phyloP scores from a whole-genome alignment of 2,113 vertebrate species.

The Copsychus sechellarum region DNA sequence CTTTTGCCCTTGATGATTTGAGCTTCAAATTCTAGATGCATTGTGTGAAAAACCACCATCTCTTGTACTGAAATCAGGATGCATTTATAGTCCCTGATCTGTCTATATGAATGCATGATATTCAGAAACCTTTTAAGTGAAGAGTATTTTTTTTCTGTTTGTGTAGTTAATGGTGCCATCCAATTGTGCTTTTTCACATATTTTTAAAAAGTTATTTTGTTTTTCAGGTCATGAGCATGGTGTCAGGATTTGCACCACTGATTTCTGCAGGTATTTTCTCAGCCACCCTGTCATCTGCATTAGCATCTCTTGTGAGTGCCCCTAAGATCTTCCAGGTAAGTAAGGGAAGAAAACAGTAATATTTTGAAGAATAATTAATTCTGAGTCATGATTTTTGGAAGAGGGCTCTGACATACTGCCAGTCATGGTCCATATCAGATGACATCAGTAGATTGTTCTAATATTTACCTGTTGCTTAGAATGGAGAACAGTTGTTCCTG shows the following conservation, averaged over 20 bases:
- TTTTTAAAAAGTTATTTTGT: background rate
- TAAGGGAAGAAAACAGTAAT: background rate
- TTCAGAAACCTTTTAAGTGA: background rate
- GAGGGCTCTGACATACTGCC: background rate
- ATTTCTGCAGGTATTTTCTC: conserved; percentile 98
- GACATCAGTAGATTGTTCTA: background rate
- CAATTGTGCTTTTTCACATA: background rate
- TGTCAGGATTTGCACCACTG: conserved; percentile 93
- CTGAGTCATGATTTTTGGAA: background rate
- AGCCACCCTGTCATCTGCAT: conserved; percentile 94
- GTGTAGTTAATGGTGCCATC: background rate
- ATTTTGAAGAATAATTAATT: background rate
- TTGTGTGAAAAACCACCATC: background rate
- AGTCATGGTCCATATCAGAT: background rate
- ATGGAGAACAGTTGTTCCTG: background rate
- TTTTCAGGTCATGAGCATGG: conserved; percentile 91
- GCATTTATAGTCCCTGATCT: background rate
- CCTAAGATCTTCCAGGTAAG: conserved; percentile 98
- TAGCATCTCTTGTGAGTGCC: conserved; percentile 96
- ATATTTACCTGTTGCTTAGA: background rate
- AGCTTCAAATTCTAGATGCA: background rate
- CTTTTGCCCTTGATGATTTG: background rate
- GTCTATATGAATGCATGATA: background rate
- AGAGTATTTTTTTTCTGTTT: background rate
- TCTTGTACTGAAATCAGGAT: background rate